Percentiles rank a stretch among this genome's conserved stretches.
Conservation (phyloP, 37 sponge, comb jelly and placozoan genomes). For the Mnemiopsis leidyi region DNA sequence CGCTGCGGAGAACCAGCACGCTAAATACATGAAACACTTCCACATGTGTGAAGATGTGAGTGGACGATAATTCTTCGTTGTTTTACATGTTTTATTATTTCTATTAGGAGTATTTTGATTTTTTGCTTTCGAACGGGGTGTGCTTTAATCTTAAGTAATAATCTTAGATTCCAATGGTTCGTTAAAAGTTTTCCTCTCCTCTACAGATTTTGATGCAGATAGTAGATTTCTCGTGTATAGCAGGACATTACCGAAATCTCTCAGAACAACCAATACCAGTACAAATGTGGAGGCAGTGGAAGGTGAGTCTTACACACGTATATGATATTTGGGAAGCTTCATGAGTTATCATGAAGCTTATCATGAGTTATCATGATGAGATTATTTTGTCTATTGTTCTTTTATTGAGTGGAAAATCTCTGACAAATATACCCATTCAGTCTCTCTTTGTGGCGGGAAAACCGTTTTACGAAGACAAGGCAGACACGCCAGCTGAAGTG, state of each 20-base stretch:
- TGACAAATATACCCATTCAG: no score
- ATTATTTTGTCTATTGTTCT: no score
- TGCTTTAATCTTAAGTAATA: no score
- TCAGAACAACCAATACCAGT: conserved; percentile 76
- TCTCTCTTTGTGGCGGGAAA: conserved; percentile 73
- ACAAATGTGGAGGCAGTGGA: conserved; percentile 82
- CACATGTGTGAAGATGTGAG: conserved; percentile 68
- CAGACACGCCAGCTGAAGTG: conserved; percentile 32
- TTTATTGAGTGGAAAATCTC: no score
- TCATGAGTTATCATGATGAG: neutral
- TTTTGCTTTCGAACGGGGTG: no score
- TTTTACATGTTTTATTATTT: no score
- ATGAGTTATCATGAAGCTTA: no score
- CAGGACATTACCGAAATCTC: conserved; percentile 78
- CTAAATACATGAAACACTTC: conserved; percentile 70
- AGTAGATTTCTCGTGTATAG: conserved; percentile 74
- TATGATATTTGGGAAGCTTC: no score
- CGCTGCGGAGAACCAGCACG: neutral
- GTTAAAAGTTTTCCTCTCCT: no score
- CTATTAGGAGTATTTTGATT: no score
- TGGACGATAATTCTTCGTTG: neutral
- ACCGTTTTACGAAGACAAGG: conserved; percentile 70
- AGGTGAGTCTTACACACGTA: conserved; percentile 20
- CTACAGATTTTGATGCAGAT: conserved; percentile 72
- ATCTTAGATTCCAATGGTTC: no score